Conservation (phyloP, 2,113 vertebrate genomes). For the Nestor notabilis region DNA sequence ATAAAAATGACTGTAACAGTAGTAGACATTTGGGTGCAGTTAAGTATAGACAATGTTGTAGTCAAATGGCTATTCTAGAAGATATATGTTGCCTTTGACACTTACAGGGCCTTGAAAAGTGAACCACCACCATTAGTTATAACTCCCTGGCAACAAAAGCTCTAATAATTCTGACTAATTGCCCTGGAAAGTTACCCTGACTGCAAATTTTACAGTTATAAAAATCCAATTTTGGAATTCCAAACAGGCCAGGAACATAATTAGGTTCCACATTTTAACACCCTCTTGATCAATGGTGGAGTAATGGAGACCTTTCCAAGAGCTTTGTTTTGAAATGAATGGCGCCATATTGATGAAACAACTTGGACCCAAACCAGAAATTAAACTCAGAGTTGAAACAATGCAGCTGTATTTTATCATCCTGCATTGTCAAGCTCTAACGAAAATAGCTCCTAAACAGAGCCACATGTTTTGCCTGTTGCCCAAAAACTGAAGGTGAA, state of each 20-base stretch:
- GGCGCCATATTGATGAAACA: constrained; percentile 62
- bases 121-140: neutral
- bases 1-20: constrained; percentile 23
- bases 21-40: constrained; percentile 25
- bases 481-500: constrained; percentile 66
- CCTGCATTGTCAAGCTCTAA: constrained; percentile 62
- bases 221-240: constrained; percentile 58
- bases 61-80: neutral
- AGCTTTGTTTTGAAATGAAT: constrained; percentile 61
- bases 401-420: constrained; percentile 71
- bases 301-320: constrained; percentile 43
- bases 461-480: constrained; percentile 67
- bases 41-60: neutral
- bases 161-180: constrained; percentile 50
- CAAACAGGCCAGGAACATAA: constrained; percentile 32
- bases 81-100: constrained; percentile 3
- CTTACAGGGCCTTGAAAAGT: neutral
- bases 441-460: constrained; percentile 67
- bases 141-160: constrained; percentile 29
- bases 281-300: constrained; percentile 52
- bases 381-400: constrained; percentile 69
- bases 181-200: constrained; percentile 33
- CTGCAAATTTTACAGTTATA: constrained; percentile 59
- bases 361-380: constrained; percentile 45
- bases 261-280: constrained; percentile 55